Conservation (phyloP, 2,888 invertebrate genomes). For the Xiphydria camelus region DNA sequence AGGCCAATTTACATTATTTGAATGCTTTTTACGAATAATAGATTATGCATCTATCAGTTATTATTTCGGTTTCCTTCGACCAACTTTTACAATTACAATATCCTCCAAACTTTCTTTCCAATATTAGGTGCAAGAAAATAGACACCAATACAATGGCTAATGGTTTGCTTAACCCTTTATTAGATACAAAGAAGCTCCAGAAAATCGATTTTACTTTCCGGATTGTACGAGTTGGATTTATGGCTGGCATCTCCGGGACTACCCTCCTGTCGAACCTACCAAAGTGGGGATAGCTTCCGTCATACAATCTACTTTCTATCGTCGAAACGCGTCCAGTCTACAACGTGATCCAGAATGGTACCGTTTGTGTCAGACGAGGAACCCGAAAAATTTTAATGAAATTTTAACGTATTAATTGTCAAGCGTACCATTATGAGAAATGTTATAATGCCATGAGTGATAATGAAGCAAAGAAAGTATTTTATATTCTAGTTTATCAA, state of each 20-base stretch:
- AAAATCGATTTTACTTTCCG: conserved; percentile 45
- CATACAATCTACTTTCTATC: conserved; percentile 38
- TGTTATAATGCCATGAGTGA: not conserved
- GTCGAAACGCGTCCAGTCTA: conserved; percentile 36
- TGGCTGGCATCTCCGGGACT: conserved; percentile 47
- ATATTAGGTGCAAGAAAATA: no score
- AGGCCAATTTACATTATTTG: no score
- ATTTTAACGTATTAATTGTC: conserved; percentile 27
- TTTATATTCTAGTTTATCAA: no score
- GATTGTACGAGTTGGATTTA: conserved; percentile 46
- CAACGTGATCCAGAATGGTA: conserved; percentile 39
- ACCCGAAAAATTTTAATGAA: conserved; percentile 38
- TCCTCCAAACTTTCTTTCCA: no score
- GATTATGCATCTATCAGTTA: no score
- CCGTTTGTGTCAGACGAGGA: conserved; percentile 27
- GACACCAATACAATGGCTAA: not conserved
- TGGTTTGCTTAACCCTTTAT: not conserved
- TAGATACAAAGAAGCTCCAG: conserved; percentile 40
- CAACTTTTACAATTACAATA: no score
- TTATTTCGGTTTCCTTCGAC: no score
- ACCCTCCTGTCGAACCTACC: conserved; percentile 24
- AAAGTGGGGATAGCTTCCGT: conserved; percentile 31
- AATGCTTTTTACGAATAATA: no score
- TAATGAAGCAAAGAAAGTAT: no score
- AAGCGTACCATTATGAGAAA: not conserved